Evolutionary conservation across 2,888 invertebrate genomes (phyloP), one percentile per base, ranked within the genome.

Genomic region (Tiliacea citrago): DNA sequence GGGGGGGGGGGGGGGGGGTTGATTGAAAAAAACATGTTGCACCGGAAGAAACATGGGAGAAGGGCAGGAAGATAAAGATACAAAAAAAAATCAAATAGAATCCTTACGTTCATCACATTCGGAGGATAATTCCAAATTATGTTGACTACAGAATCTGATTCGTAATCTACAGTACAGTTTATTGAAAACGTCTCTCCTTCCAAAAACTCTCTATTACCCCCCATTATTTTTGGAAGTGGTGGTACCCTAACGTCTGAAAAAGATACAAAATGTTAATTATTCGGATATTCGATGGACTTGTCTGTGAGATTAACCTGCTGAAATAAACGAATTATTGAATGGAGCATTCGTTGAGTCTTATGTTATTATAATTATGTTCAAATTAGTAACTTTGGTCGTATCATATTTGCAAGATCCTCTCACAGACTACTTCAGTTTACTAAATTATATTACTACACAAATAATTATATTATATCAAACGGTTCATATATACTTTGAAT

Each of bases 131-230:
- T 82, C 95, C 95, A 95, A 24, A 58, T 68, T 63, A 96, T 87
- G n/a, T 87, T 87, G 12, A 92, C 81, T 18, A 94, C 88, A 13
- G 82, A 79, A 79, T 92, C 91, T 3, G 69, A 84, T 81, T 89
- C 69, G 72, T 91, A 94, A 9, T 78, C 60, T 55, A 93, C 92
- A 12, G 94, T 92, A 81, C 96, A 96, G 80, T 93, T 94, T 2
- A 96, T 83, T 24, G 91, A 85, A 88, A 96, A 94, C 2, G 89
- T 90, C 88, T 96, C 95, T 4, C 92, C 93, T 70, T 88, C 76
- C 57, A 95, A 82, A 85, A 95, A 96, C 66, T 88, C 78, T 10
- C 29, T 51, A 10, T 83, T 75, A 9, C 72, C 86, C 2, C 74
- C 71, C 47, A 13, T 51, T 69, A 95, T 89, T 12, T 60, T 86